These are phyloP conservation scores for Enteromius trimaculatus DNA, from an alignment of 2,797 vertebrate genomes.

Conservation along the genomic window DNA sequence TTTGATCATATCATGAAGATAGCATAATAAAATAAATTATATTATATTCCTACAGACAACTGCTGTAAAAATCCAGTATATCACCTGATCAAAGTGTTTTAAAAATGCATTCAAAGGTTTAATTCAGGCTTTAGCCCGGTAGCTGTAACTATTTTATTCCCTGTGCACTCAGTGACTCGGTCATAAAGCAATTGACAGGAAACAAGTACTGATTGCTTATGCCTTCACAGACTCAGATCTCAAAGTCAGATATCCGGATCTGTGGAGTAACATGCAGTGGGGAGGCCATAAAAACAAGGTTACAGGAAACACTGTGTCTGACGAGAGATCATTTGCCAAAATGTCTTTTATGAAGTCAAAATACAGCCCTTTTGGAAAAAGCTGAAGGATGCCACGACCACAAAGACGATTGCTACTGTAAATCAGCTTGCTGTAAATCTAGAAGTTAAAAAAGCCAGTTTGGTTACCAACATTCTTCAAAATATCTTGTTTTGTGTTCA, in stretches of 20 bases:
- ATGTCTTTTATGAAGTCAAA: background rate
- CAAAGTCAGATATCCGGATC: slow-evolving; percentile 29
- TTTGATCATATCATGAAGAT: background rate
- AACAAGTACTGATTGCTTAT: background rate
- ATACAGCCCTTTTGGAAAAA: background rate
- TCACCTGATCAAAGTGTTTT: background rate
- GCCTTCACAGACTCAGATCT: slow-evolving; percentile 2
- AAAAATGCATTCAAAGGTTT: background rate
- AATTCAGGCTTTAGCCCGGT: background rate
- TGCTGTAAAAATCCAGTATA: background rate
- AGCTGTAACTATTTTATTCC: background rate
- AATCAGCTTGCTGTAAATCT: slow-evolving; percentile 4
- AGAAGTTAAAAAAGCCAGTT: background rate
- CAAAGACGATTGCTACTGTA: background rate
- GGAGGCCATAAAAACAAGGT: slow-evolving; percentile 10
- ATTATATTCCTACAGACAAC: background rate
- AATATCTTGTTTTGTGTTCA: too few relatives aligned
- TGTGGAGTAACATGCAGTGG: background rate
- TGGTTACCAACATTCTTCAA: too few relatives aligned
- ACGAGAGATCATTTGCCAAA: background rate
- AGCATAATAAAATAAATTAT: too few relatives aligned
- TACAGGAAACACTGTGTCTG: background rate
- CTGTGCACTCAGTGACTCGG: background rate
- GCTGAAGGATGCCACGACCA: background rate
- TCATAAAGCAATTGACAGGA: slow-evolving; percentile 35